These are phyloP conservation scores for Clivina fossor DNA, from an alignment of 2,888 invertebrate species.

Conservation along the genomic window DNA sequence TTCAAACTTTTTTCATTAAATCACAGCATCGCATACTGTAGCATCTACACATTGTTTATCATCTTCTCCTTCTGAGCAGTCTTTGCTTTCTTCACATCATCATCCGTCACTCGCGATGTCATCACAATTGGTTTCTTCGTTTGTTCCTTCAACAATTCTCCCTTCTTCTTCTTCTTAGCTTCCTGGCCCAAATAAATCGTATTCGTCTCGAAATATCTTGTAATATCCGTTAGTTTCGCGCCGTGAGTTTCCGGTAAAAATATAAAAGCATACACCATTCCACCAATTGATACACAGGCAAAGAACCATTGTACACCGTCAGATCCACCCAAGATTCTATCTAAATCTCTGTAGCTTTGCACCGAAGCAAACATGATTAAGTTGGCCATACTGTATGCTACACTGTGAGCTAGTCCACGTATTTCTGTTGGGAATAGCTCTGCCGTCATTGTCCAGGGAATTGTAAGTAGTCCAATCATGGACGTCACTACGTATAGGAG, in stretches of 20 bases:
- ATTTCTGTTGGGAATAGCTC: slow-evolving; percentile 64
- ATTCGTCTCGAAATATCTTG: slow-evolving; percentile 55
- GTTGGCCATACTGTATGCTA: slow-evolving; percentile 60
- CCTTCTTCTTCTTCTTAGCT: slow-evolving; percentile 30
- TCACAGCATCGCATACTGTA: too few species aligned
- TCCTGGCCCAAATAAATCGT: slow-evolving; percentile 44
- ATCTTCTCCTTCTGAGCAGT: slow-evolving; percentile 40
- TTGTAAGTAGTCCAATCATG: slow-evolving; percentile 62
- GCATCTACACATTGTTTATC: slow-evolving; percentile 32
- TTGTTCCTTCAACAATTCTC: slow-evolving; percentile 8
- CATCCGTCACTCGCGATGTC: slow-evolving; percentile 36
- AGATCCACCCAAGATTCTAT: slow-evolving; percentile 51
- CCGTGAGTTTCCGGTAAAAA: slow-evolving; percentile 57
- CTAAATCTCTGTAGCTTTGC: slow-evolving; percentile 54
- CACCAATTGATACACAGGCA: slow-evolving; percentile 53
- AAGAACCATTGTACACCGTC: slow-evolving; percentile 61
- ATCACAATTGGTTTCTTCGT: slow-evolving; percentile 40
- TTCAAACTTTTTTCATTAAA: too few species aligned
- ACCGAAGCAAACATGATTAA: slow-evolving; percentile 61
- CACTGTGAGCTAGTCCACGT: slow-evolving; percentile 61
- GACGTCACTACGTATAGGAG: slow-evolving; percentile 61
- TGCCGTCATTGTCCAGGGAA: slow-evolving; percentile 68
- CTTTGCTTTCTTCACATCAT: slow-evolving; percentile 35
- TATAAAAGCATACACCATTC: slow-evolving; percentile 52
- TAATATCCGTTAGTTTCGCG: slow-evolving; percentile 54